phyloP scores from a whole-genome alignment of 1,140 invertebrate species.

The Lepidurus packardi region DNA sequence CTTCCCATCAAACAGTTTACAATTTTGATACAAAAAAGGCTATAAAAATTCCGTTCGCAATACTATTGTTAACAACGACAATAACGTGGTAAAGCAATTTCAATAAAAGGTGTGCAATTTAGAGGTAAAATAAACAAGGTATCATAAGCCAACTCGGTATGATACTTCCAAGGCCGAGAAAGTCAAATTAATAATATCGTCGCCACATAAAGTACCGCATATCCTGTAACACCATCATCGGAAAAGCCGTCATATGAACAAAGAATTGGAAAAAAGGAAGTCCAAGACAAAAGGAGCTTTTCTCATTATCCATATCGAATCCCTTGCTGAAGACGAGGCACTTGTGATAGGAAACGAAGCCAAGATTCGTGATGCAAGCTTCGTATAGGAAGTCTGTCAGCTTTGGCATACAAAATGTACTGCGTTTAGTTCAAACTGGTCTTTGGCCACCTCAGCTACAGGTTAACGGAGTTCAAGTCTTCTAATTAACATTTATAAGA shows the following conservation, averaged over 20 bases:
- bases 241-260: not conserved
- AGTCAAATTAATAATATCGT: too few species aligned
- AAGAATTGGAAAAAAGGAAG: not conserved
- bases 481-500: not conserved
- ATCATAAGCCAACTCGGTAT: too few species aligned
- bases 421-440: not conserved
- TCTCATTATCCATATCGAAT: constrained; percentile 1
- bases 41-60: too few species aligned
- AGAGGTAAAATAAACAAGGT: too few species aligned
- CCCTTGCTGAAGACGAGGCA: not conserved
- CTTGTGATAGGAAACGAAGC: not conserved
- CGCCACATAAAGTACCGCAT: not conserved
- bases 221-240: not conserved
- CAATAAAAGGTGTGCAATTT: too few species aligned
- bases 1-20: too few species aligned
- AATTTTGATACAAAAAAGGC: too few species aligned
- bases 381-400: not conserved
- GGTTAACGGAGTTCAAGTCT: constrained; percentile 14
- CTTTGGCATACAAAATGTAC: not conserved
- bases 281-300: not conserved
- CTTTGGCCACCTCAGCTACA: not conserved
- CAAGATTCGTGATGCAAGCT: not conserved
- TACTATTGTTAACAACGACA: too few species aligned
- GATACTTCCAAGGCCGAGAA: too few species aligned
- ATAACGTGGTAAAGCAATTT: too few species aligned